Conservation (phyloP, 1,140 invertebrate species). For the Akabosia matsudoensis region DNA sequence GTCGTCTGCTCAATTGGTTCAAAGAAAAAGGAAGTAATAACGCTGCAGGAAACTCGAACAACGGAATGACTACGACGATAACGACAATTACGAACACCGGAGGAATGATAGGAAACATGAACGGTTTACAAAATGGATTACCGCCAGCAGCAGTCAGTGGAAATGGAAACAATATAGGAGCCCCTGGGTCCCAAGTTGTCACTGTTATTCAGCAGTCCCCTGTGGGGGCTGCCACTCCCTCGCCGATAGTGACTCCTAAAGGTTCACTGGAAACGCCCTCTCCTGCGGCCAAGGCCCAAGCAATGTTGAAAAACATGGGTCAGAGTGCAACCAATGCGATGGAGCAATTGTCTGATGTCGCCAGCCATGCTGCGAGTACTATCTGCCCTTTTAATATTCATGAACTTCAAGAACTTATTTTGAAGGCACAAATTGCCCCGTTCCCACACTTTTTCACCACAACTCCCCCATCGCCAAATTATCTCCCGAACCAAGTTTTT, state of each 20-base stretch:
- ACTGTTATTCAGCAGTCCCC: conserved; percentile 2
- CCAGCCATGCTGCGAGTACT: background rate
- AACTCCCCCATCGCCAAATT: background rate
- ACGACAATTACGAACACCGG: conserved; percentile 7
- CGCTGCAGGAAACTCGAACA: background rate
- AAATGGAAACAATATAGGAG: background rate
- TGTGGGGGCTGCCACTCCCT: too few relatives aligned
- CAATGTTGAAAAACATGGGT: background rate
- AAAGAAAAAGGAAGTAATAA: background rate
- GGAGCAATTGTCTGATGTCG: background rate
- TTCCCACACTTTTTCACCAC: background rate
- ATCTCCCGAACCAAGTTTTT: background rate
- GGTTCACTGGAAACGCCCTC: background rate
- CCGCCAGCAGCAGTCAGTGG: background rate
- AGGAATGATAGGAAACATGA: background rate
- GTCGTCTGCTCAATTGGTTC: background rate
- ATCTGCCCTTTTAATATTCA: background rate
- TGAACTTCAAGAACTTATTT: background rate
- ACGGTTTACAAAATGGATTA: background rate
- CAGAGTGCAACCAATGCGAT: background rate
- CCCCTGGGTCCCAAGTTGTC: background rate
- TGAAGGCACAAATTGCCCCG: background rate
- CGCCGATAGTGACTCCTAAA: too few relatives aligned
- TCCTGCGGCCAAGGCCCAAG: background rate
- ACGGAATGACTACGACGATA: background rate